Conservation (phyloP, 2,113 vertebrate species). For the Motacilla alba region DNA sequence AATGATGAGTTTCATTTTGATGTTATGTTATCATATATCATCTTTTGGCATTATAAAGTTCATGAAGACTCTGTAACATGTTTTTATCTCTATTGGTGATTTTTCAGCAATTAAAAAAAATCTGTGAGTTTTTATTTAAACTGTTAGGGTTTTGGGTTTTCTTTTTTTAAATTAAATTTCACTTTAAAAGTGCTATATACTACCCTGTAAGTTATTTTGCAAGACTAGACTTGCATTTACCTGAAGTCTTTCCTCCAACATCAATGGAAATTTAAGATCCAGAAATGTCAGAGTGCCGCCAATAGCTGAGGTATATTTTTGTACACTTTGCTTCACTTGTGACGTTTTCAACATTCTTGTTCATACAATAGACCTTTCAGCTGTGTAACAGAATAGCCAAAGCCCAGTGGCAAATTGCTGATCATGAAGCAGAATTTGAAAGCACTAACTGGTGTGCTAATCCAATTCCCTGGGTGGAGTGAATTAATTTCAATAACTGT, state of each 20-base stretch:
- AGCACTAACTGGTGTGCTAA: not conserved
- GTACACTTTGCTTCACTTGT: not conserved
- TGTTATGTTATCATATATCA: not conserved
- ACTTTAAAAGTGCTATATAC: not conserved
- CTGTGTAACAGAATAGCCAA: not conserved
- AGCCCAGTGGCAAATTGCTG: not conserved
- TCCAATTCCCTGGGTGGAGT: not conserved
- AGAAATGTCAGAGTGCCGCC: not conserved
- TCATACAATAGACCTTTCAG: not conserved
- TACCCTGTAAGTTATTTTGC: not conserved
- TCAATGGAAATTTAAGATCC: not conserved
- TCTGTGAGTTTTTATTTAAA: not conserved
- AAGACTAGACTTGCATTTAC: not conserved
- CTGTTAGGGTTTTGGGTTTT: not conserved
- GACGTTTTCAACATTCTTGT: not conserved
- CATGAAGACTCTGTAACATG: not conserved
- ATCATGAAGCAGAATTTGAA: not conserved
- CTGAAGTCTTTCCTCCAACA: not conserved
- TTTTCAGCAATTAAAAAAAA: not conserved
- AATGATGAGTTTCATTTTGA: not conserved
- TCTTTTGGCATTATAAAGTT: not conserved
- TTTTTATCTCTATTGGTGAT: not conserved
- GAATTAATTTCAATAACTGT: not conserved
- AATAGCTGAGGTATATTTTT: not conserved
- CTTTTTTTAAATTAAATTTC: not conserved